Base-by-base conservation (phyloP, 2,888 invertebrate species). In the Conistra vaccinii region DNA sequence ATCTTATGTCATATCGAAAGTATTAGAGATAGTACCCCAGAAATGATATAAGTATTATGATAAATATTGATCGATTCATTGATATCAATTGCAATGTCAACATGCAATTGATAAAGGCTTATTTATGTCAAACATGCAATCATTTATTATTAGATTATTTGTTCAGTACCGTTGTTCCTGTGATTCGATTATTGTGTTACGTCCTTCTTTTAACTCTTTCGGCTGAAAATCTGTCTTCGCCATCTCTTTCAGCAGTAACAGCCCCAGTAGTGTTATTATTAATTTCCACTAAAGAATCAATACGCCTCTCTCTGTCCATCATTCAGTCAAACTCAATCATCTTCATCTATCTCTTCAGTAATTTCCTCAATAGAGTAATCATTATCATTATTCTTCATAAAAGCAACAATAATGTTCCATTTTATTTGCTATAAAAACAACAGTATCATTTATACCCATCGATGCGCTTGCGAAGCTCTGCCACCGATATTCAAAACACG, bases 61-160 rank as follows among this genome's bases (percentile, higher is more conserved):
- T 83, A 85, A 78, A 80, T 60, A 62, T 60, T 48, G 67, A 79
- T 77, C 23, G 71, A 70, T 63, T 45, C 42, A 78, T 77, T 29
- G 72, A 82, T 85, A 70, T 55, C 48, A 71, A 51, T 55, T 85
- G 80, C 76, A 87, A 76, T 73, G 78, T 65, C 83, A 69, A 67
- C n/a, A 61, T 80, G 80, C 70, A 78, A 45, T 73, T 61, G 77
- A 85, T 81, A 72, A 58, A 62, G 2, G 7, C 35, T 23, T 72
- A 48, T 42, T 71, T 42, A 23, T 61, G 57, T 69, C 26, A 42
- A 29, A 53, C 68, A 55, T 48, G 32, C 58, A 48, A 55, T 42
- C 9, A 68, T 68, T 39, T 53, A 39, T 55, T 83, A 29, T 35
- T 61, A 9, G 23, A 67, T 80, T 71, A 42, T n/a, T 58, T 53